Evolutionary conservation across 2,888 invertebrate species (phyloP), one percentile per base, ranked within the genome.

Genomic region (Petrolisthes cinctipes): DNA sequence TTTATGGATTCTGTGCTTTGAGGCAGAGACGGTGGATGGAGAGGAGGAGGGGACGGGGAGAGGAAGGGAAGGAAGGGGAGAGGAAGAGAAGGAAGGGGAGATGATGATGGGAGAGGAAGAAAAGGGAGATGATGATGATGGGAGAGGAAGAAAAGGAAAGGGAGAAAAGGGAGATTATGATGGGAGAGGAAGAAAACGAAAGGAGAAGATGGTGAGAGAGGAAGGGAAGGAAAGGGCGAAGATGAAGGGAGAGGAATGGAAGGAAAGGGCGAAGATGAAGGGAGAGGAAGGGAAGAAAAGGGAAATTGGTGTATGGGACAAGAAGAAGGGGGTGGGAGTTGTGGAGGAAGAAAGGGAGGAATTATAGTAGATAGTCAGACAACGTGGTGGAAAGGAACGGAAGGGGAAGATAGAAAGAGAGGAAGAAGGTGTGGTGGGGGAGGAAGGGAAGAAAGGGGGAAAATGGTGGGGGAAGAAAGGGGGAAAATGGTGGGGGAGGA

Each of bases 201-300:
- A 53, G 78, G 78, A n/a, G 78, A 79, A n/a, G 54, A 56, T 37
- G 54, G 20, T 20, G 56, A 53, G 78, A 53, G 78, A 79, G 78
- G 54, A 79, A 79, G 56, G 56, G 78, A 79, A 56, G 56, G 56
- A 78, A 79, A 79, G 56, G n/a, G 23, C 5, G 78, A 7, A 17
- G 66, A 66, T 11, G 4, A 79, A 79, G 53, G 20, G 56, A 20
- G 78, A 9, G n/a, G 53, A 53, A 56, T 56, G 56, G 54, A 79
- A 79, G 54, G 20, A 17, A 56, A 53, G 78, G 78, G 37, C 7
- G 78, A 79, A n/a, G 54, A 56, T 37, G 54, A 56, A 56, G 56
- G 78, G 78, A 53, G 78, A 79, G 78, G 54, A 79, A 79, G 56
- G 56, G 78, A 79, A 56, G 56, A 78, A 78, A 78, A 56, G 54